A percentile compares a stretch with the other conserved stretches of the same genome.
phyloP scores from a whole-genome alignment of 2,113 vertebrate genomes.

The Aplodontia rufa region DNA sequence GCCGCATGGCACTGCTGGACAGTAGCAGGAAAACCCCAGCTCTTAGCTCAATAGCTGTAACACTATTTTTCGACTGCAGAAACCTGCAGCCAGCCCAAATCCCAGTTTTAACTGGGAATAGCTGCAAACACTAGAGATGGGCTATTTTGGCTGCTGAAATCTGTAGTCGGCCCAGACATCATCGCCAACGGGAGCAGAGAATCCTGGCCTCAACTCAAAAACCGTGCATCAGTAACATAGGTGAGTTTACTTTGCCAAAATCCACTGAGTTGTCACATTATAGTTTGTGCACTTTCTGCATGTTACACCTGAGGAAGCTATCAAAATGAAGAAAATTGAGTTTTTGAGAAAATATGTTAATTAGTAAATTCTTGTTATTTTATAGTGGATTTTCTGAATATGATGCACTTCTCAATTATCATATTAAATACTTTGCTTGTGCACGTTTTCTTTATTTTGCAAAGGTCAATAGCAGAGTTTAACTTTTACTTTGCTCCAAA shows the following conservation, averaged over 20 bases:
- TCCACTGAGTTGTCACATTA: background rate
- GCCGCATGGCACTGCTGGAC: too few relatives aligned
- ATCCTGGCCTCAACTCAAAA: too few relatives aligned
- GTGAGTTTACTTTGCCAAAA: background rate
- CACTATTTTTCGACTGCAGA: too few relatives aligned
- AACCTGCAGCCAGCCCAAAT: too few relatives aligned
- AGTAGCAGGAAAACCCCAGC: too few relatives aligned
- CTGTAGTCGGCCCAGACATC: too few relatives aligned
- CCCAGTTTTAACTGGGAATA: too few relatives aligned
- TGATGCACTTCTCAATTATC: background rate
- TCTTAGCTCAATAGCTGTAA: too few relatives aligned
- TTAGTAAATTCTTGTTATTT: constrained; percentile 1
- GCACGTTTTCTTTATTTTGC: background rate
- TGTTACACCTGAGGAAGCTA: background rate
- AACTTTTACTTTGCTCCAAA: constrained; percentile 31
- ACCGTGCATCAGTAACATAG: too few relatives aligned
- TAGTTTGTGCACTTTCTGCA: background rate
- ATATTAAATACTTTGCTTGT: constrained; percentile 5
- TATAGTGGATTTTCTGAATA: background rate
- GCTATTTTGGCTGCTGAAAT: too few relatives aligned
- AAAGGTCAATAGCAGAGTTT: constrained; percentile 15
- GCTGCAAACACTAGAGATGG: too few relatives aligned
- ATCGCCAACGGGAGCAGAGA: too few relatives aligned
- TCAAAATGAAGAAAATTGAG: background rate
- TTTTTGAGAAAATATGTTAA: constrained; percentile 6